Evolutionary conservation across 2,888 invertebrate species (phyloP), one percentile per base, ranked within the genome.

Genomic region (Neelides folsomi): DNA sequence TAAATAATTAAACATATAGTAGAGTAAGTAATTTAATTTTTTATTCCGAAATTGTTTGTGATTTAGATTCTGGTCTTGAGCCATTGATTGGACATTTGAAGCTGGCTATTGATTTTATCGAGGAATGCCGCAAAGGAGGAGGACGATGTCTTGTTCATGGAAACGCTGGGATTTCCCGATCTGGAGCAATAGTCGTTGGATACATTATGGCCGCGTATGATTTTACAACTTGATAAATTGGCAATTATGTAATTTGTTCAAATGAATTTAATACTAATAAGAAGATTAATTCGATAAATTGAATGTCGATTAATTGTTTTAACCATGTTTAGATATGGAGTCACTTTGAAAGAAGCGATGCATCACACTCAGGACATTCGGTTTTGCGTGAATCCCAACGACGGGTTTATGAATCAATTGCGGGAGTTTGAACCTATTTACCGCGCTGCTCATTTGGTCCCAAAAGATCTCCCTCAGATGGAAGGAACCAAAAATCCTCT

Each of bases 151-250:
- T 82, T n/a, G 76, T 82, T 13, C 81, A 82, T 70, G 80, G 82
- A 40, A 80, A 80, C 69, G 77, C 76, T 55, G 82, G 82, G 3
- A 79, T 79, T 60, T 81, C 80, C 2, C 72, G 81, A 65, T 81
- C 81, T 66, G 81, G 81, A 39, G 77, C 81, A 37, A 68, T 82
- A 54, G 79, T 80, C 47, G 71, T 81, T 56, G 81, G 79, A 4
- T 82, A 79, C 66, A 69, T 81, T 35, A 82, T 82, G 81, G 77
- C 79, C 65, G 78, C 77, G 63, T 78, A 73, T n/a, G n/a, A n/a
- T n/a, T n/a, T n/a, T n/a, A n/a, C n/a, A n/a, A n/a, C n/a, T n/a
- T n/a, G n/a, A n/a, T n/a, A n/a, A n/a, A n/a, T n/a, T n/a, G n/a
- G n/a, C n/a, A n/a, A n/a, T n/a, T n/a, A n/a, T n/a, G n/a, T n/a